These are phyloP conservation scores for Drosophila littoralis DNA, from an alignment of 1,140 invertebrate species.

Conservation along the genomic window DNA sequence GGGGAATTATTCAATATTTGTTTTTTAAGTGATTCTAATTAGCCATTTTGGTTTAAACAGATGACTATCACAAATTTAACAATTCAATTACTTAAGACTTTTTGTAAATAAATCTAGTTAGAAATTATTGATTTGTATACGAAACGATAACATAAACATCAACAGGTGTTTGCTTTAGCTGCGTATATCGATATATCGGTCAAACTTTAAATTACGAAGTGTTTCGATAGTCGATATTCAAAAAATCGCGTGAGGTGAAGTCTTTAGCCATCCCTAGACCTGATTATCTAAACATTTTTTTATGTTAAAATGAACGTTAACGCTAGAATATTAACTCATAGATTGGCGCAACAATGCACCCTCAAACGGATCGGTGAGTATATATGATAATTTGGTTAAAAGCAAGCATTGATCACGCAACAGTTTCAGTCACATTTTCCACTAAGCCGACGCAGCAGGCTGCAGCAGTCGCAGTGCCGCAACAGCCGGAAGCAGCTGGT, in stretches of 20 bases:
- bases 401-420: background rate
- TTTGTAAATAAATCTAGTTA: no score
- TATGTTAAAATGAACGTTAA: conserved; percentile 70
- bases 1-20: background rate
- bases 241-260: background rate
- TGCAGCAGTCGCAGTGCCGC: conserved; percentile 12
- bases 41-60: background rate
- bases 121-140: background rate
- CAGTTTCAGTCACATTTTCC: conserved; percentile 74
- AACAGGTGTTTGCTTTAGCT: background rate
- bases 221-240: conserved; percentile 13
- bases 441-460: conserved; percentile 71
- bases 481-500: conserved; percentile 22
- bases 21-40: background rate
- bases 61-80: no score
- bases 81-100: no score
- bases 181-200: background rate
- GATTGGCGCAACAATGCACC: conserved; percentile 37
- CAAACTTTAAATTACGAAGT: background rate
- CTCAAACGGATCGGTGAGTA: conserved; percentile 67
- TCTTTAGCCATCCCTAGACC: conserved; percentile 19
- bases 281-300: conserved; percentile 73
- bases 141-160: conserved; percentile 1
- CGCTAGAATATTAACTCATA: conserved; percentile 44
- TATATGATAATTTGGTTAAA: background rate